These are phyloP conservation scores for Rhogogaster chlorosoma DNA, from an alignment of 2,888 invertebrate species.

Conservation along the genomic window DNA sequence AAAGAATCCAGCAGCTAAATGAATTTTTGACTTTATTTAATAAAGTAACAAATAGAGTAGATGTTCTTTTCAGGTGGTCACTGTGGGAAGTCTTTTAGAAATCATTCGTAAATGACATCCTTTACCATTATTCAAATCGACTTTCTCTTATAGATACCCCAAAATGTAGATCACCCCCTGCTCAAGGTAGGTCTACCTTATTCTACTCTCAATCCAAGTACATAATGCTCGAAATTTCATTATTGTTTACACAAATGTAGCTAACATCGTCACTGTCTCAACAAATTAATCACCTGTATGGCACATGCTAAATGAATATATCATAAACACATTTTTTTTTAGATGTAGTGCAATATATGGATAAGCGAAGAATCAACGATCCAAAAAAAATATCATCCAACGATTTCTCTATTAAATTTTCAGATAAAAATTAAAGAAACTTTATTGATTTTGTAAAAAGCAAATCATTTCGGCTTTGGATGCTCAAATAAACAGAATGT, in stretches of 20 bases:
- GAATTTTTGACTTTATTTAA: neutral
- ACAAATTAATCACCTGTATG: neutral
- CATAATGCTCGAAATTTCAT: neutral
- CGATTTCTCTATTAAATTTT: neutral
- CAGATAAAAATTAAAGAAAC: neutral
- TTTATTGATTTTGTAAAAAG: neutral
- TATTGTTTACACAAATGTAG: neutral
- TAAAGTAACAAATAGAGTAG: neutral
- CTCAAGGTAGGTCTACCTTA: no score
- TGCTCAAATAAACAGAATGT: neutral
- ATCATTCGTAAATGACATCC: neutral
- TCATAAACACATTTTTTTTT: constrained; percentile 3
- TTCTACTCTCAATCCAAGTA: neutral
- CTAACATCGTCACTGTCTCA: neutral
- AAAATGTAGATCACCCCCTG: neutral
- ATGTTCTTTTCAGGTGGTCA: neutral
- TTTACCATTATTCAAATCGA: neutral
- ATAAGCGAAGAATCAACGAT: neutral
- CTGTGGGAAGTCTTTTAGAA: neutral
- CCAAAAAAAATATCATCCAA: neutral
- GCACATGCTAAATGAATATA: neutral
- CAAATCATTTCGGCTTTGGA: neutral
- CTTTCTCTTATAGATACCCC: neutral
- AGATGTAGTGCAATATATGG: neutral
- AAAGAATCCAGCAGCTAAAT: constrained; percentile 14